Percentiles rank a stretch among this genome's conserved stretches.
These are phyloP conservation scores for Antheraea assamensis DNA, from an alignment of 2,888 invertebrate species.

Conservation along the genomic window DNA sequence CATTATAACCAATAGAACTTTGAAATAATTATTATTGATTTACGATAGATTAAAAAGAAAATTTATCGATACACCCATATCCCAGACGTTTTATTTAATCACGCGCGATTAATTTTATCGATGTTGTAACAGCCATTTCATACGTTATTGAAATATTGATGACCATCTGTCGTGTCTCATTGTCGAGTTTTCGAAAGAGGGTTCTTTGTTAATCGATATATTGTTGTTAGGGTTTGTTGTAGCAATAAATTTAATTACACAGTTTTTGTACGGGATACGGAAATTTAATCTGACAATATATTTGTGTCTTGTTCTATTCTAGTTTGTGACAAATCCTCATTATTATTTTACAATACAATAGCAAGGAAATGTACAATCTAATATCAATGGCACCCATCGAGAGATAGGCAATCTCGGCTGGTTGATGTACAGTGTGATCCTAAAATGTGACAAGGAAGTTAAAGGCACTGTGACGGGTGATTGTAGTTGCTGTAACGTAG, in stretches of 20 bases:
- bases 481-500: no score
- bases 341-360: no score
- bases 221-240: background rate
- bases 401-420: no score
- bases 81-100: conserved; percentile 33
- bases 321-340: background rate
- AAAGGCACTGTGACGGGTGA: no score
- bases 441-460: no score
- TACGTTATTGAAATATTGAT: conserved; percentile 43
- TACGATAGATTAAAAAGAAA: conserved; percentile 22
- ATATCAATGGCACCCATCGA: no score
- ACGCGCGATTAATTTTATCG: conserved; percentile 49
- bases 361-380: no score
- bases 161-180: conserved; percentile 51
- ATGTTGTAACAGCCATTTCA: conserved; percentile 26
- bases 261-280: background rate
- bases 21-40: conserved; percentile 9
- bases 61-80: conserved; percentile 37
- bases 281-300: background rate
- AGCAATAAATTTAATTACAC: background rate
- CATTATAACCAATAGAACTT: conserved; percentile 24
- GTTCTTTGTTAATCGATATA: conserved; percentile 7
- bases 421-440: no score
- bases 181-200: background rate
- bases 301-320: background rate